A percentile compares a stretch with the other conserved stretches of the same genome.
Conservation (phyloP, 37 sponge, comb jelly and placozoan species). For the Hormiphora californensis region DNA sequence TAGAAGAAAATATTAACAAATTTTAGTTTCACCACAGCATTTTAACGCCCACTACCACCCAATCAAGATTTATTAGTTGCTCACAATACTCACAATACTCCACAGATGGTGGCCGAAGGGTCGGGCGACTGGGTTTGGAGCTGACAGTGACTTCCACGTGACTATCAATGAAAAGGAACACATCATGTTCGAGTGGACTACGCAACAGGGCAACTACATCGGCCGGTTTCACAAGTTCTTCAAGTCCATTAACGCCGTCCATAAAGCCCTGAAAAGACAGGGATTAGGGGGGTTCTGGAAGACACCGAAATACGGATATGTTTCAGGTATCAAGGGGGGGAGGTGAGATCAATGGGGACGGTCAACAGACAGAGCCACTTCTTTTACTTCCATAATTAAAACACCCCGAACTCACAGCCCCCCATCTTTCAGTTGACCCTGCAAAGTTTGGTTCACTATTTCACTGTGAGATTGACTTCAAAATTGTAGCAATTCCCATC, state of each 20-base stretch:
- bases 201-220: not conserved
- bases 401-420: too few species aligned
- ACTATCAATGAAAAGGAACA: not conserved
- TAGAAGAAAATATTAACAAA: not conserved
- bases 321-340: not conserved
- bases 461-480: not conserved
- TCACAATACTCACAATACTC: too few species aligned
- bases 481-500: not conserved
- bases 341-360: too few species aligned
- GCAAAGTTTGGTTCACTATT: conserved; percentile 10
- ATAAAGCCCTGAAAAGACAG: not conserved
- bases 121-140: not conserved
- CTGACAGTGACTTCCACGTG: not conserved
- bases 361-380: too few species aligned
- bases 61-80: too few species aligned
- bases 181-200: not conserved
- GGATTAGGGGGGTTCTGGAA: not conserved
- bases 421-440: conserved; percentile 25
- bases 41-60: too few species aligned
- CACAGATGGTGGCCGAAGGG: not conserved
- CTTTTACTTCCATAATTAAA: too few species aligned
- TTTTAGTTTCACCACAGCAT: not conserved
- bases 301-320: not conserved
- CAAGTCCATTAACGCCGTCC: not conserved
- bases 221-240: not conserved